Base-by-base conservation (phyloP, 1,140 invertebrate genomes). In the Mycetomoellerius zeteki region DNA sequence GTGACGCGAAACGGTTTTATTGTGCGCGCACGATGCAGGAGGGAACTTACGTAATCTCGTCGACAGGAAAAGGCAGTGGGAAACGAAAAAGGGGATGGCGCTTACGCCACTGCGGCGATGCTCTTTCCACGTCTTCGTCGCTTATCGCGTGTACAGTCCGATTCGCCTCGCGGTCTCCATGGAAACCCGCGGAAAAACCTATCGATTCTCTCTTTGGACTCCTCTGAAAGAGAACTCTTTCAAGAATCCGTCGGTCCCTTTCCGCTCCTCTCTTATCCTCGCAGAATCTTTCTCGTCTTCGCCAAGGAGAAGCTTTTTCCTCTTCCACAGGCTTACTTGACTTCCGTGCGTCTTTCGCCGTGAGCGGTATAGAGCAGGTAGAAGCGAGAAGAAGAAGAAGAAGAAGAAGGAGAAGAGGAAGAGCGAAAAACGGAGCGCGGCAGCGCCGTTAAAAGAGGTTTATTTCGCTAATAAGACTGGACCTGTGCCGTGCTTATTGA, bases 401-500 rank as follows among this genome's bases (percentile, higher is more conserved):
- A 21, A n/a, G 4, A 21, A 58, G 84, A 47, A 67, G 33, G 14
- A n/a, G 37, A 80, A 4, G 21, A 33, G 33, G 77, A 84, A 50
- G 27, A 30, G 37, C 33, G 33, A 60, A 37, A 81, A 86, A 21
- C 7, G 84, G 58, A 21, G 67, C 65, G 62, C 37, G 52, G 86
- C 76, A 65, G 82, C 91, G 93, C 90, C 94, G 93, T 95, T 95
- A 95, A 94, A 89, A 93, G 93, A 95, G 95, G 94, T 95, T 95
- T 95, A 95, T 95, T 95, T 94, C 95, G 94, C 93, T 95, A 95
- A 95, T 95, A 95, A 95, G 94, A 93, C 94, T 93, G 94, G 94
- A 94, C 94, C 88, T 88, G 90, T 94, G 89, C 92, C 54, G 92
- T 91, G 94, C 95, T 95, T 95, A 95, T 95, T 95, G 95, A 95